Conservation (phyloP, 2,797 vertebrate species). For the Rhinophrynus dorsalis region DNA sequence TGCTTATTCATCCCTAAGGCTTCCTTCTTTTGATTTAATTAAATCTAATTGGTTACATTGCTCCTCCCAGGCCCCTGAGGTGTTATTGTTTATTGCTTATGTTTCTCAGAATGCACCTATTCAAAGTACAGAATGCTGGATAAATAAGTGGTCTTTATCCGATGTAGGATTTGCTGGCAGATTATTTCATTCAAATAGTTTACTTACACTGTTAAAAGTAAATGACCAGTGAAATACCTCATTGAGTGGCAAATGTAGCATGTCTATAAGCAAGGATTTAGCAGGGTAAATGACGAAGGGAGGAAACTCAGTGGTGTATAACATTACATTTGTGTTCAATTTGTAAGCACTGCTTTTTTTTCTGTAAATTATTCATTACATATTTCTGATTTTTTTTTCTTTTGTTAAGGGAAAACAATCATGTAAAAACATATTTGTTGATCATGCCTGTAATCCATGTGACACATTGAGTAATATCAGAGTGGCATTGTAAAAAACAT, state of each 20-base stretch:
- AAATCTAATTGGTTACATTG: slow-evolving; percentile 81
- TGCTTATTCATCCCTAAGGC: slow-evolving; percentile 75
- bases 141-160: slow-evolving; percentile 71
- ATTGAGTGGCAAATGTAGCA: slow-evolving; percentile 68
- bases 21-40: slow-evolving; percentile 82
- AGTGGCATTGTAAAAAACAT: too few relatives aligned
- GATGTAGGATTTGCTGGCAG: slow-evolving; percentile 68
- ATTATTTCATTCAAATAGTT: slow-evolving; percentile 76
- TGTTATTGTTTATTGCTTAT: slow-evolving; percentile 82
- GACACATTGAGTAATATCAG: too few relatives aligned
- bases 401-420: too few relatives aligned
- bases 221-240: slow-evolving; percentile 74
- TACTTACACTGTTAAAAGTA: slow-evolving; percentile 74
- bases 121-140: slow-evolving; percentile 72
- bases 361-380: too few relatives aligned
- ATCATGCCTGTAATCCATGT: too few relatives aligned
- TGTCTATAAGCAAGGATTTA: slow-evolving; percentile 67
- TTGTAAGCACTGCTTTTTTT: slow-evolving; percentile 57
- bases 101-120: slow-evolving; percentile 76
- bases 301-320: slow-evolving; percentile 70
- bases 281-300: slow-evolving; percentile 75
- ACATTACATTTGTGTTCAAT: slow-evolving; percentile 58
- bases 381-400: too few relatives aligned
- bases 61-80: slow-evolving; percentile 80
- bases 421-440: too few relatives aligned